Conservation (phyloP, 1,140 invertebrate species). For the Panulirus ornatus region DNA sequence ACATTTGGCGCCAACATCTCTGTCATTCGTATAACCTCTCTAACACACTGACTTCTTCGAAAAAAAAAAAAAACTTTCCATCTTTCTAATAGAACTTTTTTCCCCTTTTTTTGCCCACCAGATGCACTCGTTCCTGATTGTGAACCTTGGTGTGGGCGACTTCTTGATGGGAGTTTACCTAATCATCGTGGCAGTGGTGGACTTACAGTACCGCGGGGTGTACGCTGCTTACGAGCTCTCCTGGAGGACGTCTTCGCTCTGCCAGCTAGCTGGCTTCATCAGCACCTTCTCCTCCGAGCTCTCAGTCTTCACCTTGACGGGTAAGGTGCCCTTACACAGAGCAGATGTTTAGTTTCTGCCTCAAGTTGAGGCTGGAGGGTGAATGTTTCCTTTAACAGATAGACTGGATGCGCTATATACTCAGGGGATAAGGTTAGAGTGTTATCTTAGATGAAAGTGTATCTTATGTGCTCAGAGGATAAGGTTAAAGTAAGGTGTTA, state of each 20-base stretch:
- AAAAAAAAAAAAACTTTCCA: background rate
- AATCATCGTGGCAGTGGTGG: slow-evolving; percentile 81
- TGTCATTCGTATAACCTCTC: too few species aligned
- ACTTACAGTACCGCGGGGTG: slow-evolving; percentile 80
- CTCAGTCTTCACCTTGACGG: slow-evolving; percentile 83
- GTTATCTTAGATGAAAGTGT: too few species aligned
- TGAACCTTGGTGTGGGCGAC: slow-evolving; percentile 83
- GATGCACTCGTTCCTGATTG: slow-evolving; percentile 83
- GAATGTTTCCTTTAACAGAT: too few species aligned
- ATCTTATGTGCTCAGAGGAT: too few species aligned
- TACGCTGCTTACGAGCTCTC: slow-evolving; percentile 80
- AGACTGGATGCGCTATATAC: too few species aligned
- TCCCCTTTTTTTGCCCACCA: background rate
- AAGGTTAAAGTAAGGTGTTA: too few species aligned
- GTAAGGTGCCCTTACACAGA: slow-evolving; percentile 45
- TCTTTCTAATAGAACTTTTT: background rate
- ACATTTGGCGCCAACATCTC: too few species aligned
- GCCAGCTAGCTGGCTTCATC: slow-evolving; percentile 82
- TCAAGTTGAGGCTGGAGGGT: too few species aligned
- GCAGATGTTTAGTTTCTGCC: background rate
- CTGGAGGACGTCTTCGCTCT: slow-evolving; percentile 81
- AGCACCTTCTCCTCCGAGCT: slow-evolving; percentile 85
- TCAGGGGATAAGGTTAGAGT: too few species aligned
- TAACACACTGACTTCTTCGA: background rate
- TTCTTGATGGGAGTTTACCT: slow-evolving; percentile 82